Conservation (phyloP, 2,888 invertebrate genomes). For the Torymus aiolomorphi region DNA sequence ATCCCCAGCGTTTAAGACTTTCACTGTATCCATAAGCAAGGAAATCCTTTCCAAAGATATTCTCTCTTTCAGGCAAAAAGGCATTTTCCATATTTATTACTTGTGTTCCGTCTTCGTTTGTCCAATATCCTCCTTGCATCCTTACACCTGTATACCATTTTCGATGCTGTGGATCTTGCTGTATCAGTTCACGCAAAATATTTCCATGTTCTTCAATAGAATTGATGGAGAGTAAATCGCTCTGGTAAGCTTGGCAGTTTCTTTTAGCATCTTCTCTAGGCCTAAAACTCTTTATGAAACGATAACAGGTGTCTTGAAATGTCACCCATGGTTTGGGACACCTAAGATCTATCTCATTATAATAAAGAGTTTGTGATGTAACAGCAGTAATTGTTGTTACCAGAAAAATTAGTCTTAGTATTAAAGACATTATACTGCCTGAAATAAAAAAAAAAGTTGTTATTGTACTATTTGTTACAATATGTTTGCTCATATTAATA, state of each 20-base stretch:
- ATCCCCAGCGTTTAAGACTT: conserved; percentile 87
- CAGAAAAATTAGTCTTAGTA: conserved; percentile 36
- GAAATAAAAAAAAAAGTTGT: conserved; percentile 20
- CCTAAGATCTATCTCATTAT: conserved; percentile 67
- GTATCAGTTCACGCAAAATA: conserved; percentile 87
- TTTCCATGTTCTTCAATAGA: conserved; percentile 92
- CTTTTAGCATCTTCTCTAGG: conserved; percentile 88
- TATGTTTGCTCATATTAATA: no score
- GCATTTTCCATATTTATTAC: conserved; percentile 88
- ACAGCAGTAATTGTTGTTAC: conserved; percentile 30
- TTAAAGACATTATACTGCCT: conserved; percentile 55
- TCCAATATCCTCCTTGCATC: conserved; percentile 86
- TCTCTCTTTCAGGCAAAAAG: conserved; percentile 82
- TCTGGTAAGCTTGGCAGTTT: conserved; percentile 88
- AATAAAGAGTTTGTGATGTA: conserved; percentile 65
- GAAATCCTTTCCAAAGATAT: conserved; percentile 81
- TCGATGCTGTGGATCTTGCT: conserved; percentile 89
- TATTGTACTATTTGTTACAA: not conserved
- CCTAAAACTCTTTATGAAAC: conserved; percentile 92
- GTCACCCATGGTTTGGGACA: conserved; percentile 94
- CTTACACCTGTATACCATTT: conserved; percentile 91
- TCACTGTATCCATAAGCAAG: conserved; percentile 82
- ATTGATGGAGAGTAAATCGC: conserved; percentile 88
- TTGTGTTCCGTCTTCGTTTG: conserved; percentile 90
- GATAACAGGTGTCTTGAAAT: conserved; percentile 89